Base-by-base conservation (phyloP, 2,113 vertebrate genomes). In the Tragelaphus strepsiceros region DNA sequence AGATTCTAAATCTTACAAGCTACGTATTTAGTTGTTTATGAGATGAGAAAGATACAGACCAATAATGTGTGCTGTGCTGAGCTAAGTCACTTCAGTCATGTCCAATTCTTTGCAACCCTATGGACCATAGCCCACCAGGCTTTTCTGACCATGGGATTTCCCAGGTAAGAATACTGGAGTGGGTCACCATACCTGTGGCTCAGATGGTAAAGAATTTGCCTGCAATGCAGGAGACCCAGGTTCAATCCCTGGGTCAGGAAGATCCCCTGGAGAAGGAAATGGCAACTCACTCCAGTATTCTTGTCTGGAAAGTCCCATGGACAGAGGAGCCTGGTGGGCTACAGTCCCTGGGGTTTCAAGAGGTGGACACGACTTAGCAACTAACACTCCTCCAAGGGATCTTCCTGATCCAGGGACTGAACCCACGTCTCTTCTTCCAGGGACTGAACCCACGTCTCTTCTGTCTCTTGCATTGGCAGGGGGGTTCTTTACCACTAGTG, bases 1-100 rank as follows among this genome's bases (percentile, higher is more conserved):
- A 67, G 81, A n/a, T 96, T 74, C 95, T 39, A 92, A 67, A 81
- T 64, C 92, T 74, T 51, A 83, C 35, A 84, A 83, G 28, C 21
- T 51, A 32, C 43, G 26, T 15, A 74, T 67, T 97, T 51, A 74
- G 56, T 89, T 62, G 39, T 59, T 90, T 94, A 16, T 67, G 54
- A 61, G 83, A 78, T 80, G 13, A 93, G 74, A 94, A 95, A 46
- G 71, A 24, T 61, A 74, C 2, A 80, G 56, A 92, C 54, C 54
- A 94, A 61, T 7, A 32, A 91, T 77, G 39, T 43, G 39, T 77
- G 71, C 71, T 43, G 71, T 26, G 39, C 22, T 26, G 21, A 24
- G 11, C 35, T 74, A 74, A 74, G 71, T 43, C 35, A 77, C 39
- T 77, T 77, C 39, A 14, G 35, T 77, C 39, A 43, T 26, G 71